phyloP scores from a whole-genome alignment of 2,113 vertebrate genomes.

The Petrocephalus microphthalmus region DNA sequence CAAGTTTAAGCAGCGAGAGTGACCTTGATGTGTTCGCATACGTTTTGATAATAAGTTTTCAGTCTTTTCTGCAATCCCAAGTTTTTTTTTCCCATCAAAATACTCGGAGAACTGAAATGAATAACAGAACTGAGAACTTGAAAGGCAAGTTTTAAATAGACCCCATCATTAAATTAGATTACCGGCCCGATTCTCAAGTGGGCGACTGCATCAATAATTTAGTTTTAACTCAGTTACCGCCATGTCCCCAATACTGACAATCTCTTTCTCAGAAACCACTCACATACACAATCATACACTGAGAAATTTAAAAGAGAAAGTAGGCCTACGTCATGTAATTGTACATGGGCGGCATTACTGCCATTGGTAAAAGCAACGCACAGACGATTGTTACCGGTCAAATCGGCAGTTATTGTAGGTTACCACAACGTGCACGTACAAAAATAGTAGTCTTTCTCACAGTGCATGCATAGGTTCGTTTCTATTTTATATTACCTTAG shows the following conservation, averaged over 20 bases:
- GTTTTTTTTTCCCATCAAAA: not conserved
- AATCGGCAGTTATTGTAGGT: not conserved
- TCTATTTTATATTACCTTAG: not conserved
- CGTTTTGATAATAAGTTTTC: conserved; percentile 43
- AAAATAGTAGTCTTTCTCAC: not conserved
- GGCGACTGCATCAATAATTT: conserved; percentile 38
- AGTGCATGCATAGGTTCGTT: not conserved
- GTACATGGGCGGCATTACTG: not conserved
- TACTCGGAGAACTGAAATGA: not conserved
- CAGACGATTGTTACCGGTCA: not conserved
- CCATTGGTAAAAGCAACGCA: not conserved
- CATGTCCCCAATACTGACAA: not conserved
- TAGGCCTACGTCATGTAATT: not conserved
- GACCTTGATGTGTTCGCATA: conserved; percentile 80
- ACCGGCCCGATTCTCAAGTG: conserved; percentile 41
- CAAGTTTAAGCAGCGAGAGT: conserved; percentile 59
- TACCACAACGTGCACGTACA: not conserved
- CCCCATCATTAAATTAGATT: conserved; percentile 38
- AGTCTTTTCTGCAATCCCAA: not conserved
- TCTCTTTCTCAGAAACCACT: not conserved
- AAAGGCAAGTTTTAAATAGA: conserved; percentile 46
- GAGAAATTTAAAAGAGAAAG: not conserved
- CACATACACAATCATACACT: not conserved
- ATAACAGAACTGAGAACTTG: conserved; percentile 9
- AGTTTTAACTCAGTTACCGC: not conserved